Base-by-base conservation (phyloP, 1,140 invertebrate genomes). In the Eufriesea mexicana region DNA sequence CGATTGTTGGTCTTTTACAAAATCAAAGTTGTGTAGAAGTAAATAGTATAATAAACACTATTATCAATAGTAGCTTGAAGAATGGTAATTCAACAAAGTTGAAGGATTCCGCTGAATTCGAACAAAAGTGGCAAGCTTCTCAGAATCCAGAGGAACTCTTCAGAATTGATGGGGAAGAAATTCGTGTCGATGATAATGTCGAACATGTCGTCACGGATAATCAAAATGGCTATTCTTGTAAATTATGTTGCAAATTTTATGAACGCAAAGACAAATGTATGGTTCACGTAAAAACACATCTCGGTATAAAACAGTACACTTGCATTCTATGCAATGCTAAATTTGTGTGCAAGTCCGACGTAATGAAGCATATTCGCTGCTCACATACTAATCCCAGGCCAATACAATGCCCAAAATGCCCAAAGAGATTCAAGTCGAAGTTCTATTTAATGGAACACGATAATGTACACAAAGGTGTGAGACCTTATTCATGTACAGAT, bases 281-380 rank as follows among this genome's bases (percentile, higher is more conserved):
- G 20, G 94, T 94, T 10, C 97, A 97, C 86, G 96, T 97, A 77
- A 96, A 96, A 67, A 97, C 96, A 0, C 97, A 97, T 88, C 94
- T 95, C 0, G 96, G 96, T 0, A 94, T 96, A 45, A 97, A 97
- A 79, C 96, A 97, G 62, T 97, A 95, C 86, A 92, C 96, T 1
- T 97, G 97, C 88, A 96, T 96, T 67, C 92, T 96, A 9, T 97
- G 97, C 80, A 91, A 92, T 18, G 93, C 93, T 2, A 94, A 93
- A 79, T 94, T 94, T 64, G 94, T 94, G 18, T 94, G 94, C 66
- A 94, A 94, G 64, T 94, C 93, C 2, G 94, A 94, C 64, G 94
- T 94, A 5, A 94, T 94, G 93, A 94, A 94, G 57, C 94, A 94
- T 51, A 94, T 94, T 9, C 86, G 94, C 64, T 94, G 93, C 49